Percentiles rank a stretch among this genome's conserved stretches.
Evolutionary conservation across 64 coral and sea anemone genomes (phyloP).

Genomic region (Anthopleura sola): DNA sequence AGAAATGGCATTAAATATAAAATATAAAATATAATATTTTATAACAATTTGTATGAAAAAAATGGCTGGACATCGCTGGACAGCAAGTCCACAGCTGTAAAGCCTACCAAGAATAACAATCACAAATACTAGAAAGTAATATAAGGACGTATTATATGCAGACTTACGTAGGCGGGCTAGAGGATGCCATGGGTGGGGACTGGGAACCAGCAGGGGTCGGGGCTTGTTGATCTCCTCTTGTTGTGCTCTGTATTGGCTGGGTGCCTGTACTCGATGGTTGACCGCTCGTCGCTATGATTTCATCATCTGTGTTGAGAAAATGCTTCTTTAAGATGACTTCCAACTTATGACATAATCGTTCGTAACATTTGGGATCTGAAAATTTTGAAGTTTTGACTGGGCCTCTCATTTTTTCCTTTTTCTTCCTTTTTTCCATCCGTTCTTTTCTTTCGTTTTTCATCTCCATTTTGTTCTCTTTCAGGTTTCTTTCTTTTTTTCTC

Average conservation of each 20-base stretch:
- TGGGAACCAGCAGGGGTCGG: slow-evolving; percentile 22
- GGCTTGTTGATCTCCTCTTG: slow-evolving; percentile 26
- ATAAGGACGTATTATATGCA: background rate
- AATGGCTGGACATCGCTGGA: background rate
- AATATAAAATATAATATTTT: too few species aligned
- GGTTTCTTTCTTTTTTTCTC: too few species aligned
- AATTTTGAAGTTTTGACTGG: too few species aligned
- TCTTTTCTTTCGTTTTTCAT: background rate
- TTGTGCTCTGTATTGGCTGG: background rate
- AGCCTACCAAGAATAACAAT: too few species aligned
- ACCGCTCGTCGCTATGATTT: slow-evolving; percentile 40
- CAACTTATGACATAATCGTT: too few species aligned
- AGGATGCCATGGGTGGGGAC: slow-evolving; percentile 12
- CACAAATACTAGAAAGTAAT: background rate
- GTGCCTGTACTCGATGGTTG: slow-evolving; percentile 23
- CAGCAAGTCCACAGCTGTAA: too few species aligned
- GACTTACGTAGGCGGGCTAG: slow-evolving; percentile 18
- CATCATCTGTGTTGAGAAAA: slow-evolving; percentile 33
- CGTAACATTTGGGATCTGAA: too few species aligned
- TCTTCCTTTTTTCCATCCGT: too few species aligned
- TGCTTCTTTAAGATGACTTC: too few species aligned
- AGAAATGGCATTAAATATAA: too few species aligned
- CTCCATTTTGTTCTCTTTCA: too few species aligned
- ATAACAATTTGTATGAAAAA: background rate
- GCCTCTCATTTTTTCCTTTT: too few species aligned